Conservation (phyloP, 2,113 vertebrate species). For the Zosterops pallidus region DNA sequence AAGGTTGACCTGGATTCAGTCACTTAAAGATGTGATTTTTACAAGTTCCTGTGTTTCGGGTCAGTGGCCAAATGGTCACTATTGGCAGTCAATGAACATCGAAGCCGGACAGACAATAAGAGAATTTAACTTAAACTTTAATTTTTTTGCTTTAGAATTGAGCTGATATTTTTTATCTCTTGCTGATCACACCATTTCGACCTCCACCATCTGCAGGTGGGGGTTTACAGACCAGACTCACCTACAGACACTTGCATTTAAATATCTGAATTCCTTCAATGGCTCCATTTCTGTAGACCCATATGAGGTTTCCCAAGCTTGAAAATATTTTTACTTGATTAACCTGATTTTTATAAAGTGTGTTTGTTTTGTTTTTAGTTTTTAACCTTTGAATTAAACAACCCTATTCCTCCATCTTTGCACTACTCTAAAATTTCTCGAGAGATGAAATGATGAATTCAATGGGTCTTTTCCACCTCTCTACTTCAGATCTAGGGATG, state of each 20-base stretch:
- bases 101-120: background rate
- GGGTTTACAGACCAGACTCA: background rate
- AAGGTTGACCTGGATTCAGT: background rate
- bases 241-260: background rate
- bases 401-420: rapidly evolving
- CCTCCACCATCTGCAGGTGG: background rate
- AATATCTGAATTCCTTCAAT: background rate
- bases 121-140: background rate
- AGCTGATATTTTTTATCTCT: background rate
- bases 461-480: background rate
- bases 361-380: background rate
- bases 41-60: background rate
- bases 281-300: background rate
- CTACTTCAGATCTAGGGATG: background rate
- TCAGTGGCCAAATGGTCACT: too few species aligned
- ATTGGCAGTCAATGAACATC: background rate
- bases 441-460: background rate
- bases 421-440: rapidly evolving
- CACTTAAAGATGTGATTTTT: background rate
- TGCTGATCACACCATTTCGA: background rate
- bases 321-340: background rate
- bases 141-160: background rate
- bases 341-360: background rate
- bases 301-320: background rate
- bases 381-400: background rate